phyloP scores from a whole-genome alignment of 2,113 vertebrate genomes.

The Turnix velox region DNA sequence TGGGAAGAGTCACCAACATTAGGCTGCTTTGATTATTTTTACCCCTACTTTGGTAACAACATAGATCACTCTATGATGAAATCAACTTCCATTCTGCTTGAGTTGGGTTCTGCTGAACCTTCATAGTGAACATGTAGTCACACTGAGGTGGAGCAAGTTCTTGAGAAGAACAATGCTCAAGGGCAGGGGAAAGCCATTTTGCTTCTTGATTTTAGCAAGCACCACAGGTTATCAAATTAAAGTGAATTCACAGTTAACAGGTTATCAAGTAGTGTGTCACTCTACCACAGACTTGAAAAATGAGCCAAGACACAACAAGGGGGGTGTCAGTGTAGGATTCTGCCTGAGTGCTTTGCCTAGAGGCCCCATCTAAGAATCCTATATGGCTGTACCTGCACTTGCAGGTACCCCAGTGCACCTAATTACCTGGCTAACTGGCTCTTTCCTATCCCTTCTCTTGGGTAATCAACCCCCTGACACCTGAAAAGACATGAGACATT shows the following conservation, averaged over 20 bases:
- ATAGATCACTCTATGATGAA: not conserved
- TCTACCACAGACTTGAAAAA: conserved; percentile 31
- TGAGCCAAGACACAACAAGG: not conserved
- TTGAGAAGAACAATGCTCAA: not conserved
- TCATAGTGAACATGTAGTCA: not conserved
- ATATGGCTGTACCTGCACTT: not conserved
- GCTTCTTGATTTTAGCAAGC: not conserved
- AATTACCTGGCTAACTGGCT: conserved; percentile 61
- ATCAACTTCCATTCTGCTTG: not conserved
- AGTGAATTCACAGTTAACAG: not conserved
- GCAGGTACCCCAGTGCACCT: conserved; percentile 6
- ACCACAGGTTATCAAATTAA: not conserved
- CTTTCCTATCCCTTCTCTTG: conserved; percentile 60
- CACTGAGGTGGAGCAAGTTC: not conserved
- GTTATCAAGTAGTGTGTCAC: not conserved
- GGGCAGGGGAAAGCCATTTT: not conserved
- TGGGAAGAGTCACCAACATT: not conserved
- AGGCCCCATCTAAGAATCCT: conserved; percentile 26
- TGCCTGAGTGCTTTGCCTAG: not conserved
- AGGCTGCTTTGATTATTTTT: not conserved
- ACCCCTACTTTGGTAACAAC: not conserved
- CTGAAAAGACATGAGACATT: conserved; percentile 52
- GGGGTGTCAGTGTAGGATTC: not conserved
- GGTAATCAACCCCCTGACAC: conserved; percentile 63
- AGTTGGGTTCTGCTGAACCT: not conserved